Conservation (phyloP, 2,797 vertebrate genomes). For the Hybognathus amarus region DNA sequence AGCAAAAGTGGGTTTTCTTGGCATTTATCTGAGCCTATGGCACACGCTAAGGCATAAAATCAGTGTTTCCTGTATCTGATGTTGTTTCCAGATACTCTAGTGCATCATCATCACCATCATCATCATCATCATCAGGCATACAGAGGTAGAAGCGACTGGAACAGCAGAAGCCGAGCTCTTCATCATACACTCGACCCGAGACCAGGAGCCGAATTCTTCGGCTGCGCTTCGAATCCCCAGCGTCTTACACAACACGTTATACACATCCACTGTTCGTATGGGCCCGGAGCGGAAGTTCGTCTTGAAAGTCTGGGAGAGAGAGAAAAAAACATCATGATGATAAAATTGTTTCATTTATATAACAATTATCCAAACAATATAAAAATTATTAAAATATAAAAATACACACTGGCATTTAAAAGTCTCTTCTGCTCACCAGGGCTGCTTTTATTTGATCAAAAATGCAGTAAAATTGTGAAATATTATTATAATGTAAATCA, state of each 20-base stretch:
- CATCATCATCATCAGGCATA: constrained; percentile 62
- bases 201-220: constrained; percentile 98
- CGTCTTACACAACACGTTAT: constrained; percentile 90
- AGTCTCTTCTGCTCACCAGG: background rate
- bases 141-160: background rate
- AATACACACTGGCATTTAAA: background rate
- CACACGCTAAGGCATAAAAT: background rate
- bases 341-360: no score
- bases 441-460: background rate
- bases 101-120: constrained; percentile 63
- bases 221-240: constrained; percentile 82
- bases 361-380: background rate
- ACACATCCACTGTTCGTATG: constrained; percentile 88
- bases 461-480: background rate
- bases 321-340: background rate
- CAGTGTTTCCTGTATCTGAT: background rate
- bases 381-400: background rate
- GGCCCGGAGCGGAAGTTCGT: constrained; percentile 81
- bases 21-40: background rate
- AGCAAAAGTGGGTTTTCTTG: constrained; percentile 1
- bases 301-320: constrained; percentile 85
- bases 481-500: background rate
- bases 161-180: constrained; percentile 59
- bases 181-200: constrained; percentile 85
- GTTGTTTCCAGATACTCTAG: constrained; percentile 26